phyloP scores from a whole-genome alignment of 2,797 vertebrate genomes.

The Syncerus caffer region DNA sequence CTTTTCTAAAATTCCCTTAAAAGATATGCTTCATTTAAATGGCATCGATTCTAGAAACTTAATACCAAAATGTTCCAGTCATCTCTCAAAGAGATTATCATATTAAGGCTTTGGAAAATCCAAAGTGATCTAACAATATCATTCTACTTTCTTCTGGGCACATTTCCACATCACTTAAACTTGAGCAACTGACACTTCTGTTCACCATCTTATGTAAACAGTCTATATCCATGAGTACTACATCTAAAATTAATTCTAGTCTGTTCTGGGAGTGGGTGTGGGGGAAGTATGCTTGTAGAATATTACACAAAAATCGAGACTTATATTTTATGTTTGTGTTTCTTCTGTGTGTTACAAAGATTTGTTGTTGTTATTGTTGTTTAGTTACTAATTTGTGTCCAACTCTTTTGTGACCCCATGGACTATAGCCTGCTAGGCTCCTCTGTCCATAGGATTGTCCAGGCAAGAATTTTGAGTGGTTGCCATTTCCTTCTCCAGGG shows the following conservation, averaged over 20 bases:
- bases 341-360: conserved; percentile 1
- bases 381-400: not conserved
- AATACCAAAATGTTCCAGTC: conserved; percentile 23
- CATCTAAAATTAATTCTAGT: conserved; percentile 1
- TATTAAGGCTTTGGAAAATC: conserved; percentile 21
- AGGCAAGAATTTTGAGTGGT: not conserved
- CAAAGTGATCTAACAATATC: not conserved
- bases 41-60: not conserved
- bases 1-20: conserved; percentile 1
- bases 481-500: not conserved
- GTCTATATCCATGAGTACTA: not conserved
- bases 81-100: conserved; percentile 20
- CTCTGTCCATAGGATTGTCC: not conserved
- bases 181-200: not conserved
- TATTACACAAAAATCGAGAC: not conserved
- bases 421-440: not conserved
- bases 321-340: not conserved
- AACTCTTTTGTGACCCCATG: not conserved
- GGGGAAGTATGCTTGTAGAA: not conserved
- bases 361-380: not conserved
- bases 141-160: not conserved
- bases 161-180: not conserved
- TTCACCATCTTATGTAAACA: not conserved
- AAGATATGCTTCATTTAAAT: not conserved
- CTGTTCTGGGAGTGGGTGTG: not conserved